phyloP scores from a whole-genome alignment of 2,797 vertebrate genomes.

The Psittacula echo region DNA sequence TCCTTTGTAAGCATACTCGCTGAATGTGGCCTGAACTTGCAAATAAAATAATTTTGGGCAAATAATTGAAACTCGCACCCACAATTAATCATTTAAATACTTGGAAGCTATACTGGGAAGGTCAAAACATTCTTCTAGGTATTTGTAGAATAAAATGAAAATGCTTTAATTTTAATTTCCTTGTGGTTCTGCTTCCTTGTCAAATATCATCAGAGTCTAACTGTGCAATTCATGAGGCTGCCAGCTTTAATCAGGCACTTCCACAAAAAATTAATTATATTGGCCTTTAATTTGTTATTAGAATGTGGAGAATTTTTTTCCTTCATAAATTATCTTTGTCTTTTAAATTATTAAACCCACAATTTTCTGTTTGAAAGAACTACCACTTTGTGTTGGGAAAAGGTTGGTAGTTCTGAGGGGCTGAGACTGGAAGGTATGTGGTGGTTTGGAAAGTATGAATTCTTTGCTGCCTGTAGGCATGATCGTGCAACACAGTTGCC shows the following conservation, averaged over 20 bases:
- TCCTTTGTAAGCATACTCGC: not conserved
- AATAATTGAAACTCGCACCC: not conserved
- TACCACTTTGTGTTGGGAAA: not conserved
- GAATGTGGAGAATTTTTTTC: not conserved
- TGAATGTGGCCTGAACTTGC: not conserved
- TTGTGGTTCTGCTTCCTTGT: conserved; percentile 32
- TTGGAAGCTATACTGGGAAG: not conserved
- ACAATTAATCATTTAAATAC: not conserved
- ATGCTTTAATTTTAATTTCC: conserved; percentile 15
- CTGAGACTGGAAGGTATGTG: not conserved
- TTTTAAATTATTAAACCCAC: not conserved
- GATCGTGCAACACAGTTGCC: not conserved
- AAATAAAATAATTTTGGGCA: not conserved
- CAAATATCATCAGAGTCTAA: conserved; percentile 12
- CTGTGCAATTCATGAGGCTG: not conserved
- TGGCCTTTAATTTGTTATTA: not conserved
- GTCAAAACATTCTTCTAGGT: conserved; percentile 2
- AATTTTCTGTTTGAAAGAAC: not conserved
- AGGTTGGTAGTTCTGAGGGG: not conserved
- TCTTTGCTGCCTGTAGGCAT: not conserved
- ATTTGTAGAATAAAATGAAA: conserved; percentile 6
- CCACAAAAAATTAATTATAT: not conserved
- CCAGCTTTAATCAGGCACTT: conserved; percentile 32
- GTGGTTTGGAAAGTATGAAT: not conserved
- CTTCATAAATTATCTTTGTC: not conserved